Evolutionary conservation across 2,888 invertebrate genomes (phyloP).

Genomic region (Ophion ellenae): DNA sequence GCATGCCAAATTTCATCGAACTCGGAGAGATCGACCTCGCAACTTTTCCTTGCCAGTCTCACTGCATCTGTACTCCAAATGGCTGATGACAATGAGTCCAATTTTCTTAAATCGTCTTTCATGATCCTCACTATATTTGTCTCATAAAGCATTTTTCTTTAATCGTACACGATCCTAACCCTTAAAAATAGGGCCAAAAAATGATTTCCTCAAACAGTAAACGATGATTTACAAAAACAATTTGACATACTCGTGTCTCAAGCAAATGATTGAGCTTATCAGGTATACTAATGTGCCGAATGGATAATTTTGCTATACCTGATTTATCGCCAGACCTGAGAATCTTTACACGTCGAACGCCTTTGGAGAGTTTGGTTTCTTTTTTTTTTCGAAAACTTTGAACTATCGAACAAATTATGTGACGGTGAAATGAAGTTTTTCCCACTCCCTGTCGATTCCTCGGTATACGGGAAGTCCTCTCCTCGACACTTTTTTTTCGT

Average conservation of each 20-base stretch:
- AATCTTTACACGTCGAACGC: background rate
- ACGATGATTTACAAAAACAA: background rate
- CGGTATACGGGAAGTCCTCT: background rate
- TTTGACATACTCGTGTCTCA: background rate
- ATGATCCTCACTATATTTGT: background rate
- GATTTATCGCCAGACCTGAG: constrained; percentile 17
- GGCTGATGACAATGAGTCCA: background rate
- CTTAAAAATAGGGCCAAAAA: background rate
- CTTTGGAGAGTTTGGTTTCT: background rate
- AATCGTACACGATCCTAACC: background rate
- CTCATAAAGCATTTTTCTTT: background rate
- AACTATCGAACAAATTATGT: constrained; percentile 39
- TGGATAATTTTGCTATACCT: background rate
- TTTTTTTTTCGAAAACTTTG: constrained; percentile 6
- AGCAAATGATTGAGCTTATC: background rate
- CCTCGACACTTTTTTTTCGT: constrained; percentile 23
- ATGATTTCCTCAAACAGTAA: background rate
- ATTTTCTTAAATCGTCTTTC: background rate
- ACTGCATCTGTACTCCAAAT: background rate
- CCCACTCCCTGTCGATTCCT: constrained; percentile 11
- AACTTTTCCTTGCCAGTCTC: background rate
- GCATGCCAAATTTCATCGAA: no score
- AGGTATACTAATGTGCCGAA: background rate
- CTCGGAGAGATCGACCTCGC: no score
- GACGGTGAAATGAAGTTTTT: constrained; percentile 47